Conservation (phyloP, 2,888 invertebrate genomes). For the Amiota minor region DNA sequence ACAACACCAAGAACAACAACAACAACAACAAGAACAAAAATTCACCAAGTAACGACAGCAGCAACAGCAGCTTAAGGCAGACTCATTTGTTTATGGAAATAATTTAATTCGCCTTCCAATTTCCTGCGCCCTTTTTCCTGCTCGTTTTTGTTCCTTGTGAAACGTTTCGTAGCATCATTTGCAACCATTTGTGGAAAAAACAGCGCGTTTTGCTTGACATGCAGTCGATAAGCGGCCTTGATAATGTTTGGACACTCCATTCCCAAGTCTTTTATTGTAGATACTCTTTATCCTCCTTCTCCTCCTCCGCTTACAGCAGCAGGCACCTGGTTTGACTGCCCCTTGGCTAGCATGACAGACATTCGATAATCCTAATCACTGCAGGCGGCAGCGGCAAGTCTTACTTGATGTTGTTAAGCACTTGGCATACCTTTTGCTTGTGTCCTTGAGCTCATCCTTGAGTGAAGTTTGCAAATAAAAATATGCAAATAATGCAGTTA, state of each 20-base stretch:
- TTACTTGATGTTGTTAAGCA: background rate
- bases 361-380: constrained; percentile 25
- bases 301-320: too few relatives aligned
- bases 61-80: constrained; percentile 28
- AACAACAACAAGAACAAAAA: constrained; percentile 21
- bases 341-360: constrained; percentile 10
- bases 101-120: constrained; percentile 56
- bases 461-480: background rate
- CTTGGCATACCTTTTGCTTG: background rate
- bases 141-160: constrained; percentile 38
- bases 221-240: constrained; percentile 25
- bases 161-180: background rate
- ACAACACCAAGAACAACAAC: constrained; percentile 25
- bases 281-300: too few relatives aligned
- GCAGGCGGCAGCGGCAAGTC: constrained; percentile 4
- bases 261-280: too few relatives aligned
- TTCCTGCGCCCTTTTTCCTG: constrained; percentile 42
- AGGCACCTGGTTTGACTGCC: too few relatives aligned
- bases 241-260: constrained; percentile 3
- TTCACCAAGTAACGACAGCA: background rate
- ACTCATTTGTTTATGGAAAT: constrained; percentile 57
- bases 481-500: constrained; percentile 27
- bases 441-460: constrained; percentile 22
- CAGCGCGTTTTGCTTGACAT: constrained; percentile 17
- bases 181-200: constrained; percentile 14